These are phyloP conservation scores for Penelope pileata DNA, from an alignment of 2,113 vertebrate species.

Conservation along the genomic window DNA sequence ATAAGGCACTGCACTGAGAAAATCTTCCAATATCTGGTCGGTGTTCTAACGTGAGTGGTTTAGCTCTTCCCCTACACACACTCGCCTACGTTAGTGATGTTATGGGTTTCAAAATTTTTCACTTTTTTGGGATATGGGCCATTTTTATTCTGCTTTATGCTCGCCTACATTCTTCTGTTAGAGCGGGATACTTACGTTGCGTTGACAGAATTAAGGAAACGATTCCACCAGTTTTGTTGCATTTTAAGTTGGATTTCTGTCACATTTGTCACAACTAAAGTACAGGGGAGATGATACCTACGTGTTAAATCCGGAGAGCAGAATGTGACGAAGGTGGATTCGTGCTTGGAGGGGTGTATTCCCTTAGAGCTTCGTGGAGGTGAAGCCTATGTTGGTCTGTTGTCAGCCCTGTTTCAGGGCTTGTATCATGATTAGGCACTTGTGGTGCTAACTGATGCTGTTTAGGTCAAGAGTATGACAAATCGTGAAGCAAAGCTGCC, in stretches of 20 bases:
- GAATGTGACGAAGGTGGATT: neutral
- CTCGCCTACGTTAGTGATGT: neutral
- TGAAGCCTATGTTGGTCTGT: neutral
- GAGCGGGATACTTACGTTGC: neutral
- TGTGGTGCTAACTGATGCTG: neutral
- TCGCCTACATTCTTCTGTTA: neutral
- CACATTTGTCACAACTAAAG: neutral
- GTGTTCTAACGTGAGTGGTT: neutral
- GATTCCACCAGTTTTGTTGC: neutral
- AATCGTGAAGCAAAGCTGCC: neutral
- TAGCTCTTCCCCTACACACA: rapidly evolving
- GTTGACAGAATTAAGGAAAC: neutral
- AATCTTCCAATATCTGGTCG: neutral
- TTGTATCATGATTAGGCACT: neutral
- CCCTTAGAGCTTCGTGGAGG: neutral
- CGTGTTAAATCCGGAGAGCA: neutral
- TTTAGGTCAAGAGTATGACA: neutral
- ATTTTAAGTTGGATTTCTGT: neutral
- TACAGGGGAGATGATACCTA: neutral
- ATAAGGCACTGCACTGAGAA: neutral
- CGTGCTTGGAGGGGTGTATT: neutral
- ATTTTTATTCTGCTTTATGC: neutral
- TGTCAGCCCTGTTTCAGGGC: neutral
- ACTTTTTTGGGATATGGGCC: neutral
- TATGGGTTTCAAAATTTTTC: too few relatives aligned